phyloP scores from a whole-genome alignment of 1,140 invertebrate genomes.

The Bacillus rossius region DNA sequence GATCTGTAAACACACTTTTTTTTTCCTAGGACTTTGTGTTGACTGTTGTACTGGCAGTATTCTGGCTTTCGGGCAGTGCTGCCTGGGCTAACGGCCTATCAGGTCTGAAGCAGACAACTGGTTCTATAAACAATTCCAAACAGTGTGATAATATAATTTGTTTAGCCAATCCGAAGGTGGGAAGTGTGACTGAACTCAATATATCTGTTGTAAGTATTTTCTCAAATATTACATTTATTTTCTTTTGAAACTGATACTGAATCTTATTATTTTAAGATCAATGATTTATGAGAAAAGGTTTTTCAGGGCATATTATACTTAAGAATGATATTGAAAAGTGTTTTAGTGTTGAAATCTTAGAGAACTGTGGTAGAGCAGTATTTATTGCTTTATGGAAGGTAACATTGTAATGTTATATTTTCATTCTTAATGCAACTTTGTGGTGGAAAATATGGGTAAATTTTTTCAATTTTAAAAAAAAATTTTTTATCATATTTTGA shows the following conservation, averaged over 20 bases:
- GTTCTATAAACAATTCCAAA: conserved; percentile 32
- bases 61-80: conserved; percentile 60
- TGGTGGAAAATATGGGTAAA: no score
- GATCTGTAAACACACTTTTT: no score
- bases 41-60: conserved; percentile 52
- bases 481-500: no score
- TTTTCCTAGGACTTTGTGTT: conserved; percentile 54
- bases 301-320: background rate
- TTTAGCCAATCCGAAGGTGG: conserved; percentile 7
- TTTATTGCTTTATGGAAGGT: no score
- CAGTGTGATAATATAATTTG: background rate
- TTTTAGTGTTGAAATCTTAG: no score
- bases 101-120: conserved; percentile 50
- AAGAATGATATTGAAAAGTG: no score
- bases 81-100: conserved; percentile 59
- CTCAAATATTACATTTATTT: background rate
- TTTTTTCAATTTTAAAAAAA: no score
- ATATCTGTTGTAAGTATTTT: conserved; percentile 54
- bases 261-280: background rate
- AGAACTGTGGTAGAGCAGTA: no score
- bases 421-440: no score
- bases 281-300: background rate
- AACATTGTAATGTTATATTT: no score
- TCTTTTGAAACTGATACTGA: background rate
- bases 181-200: conserved; percentile 52